phyloP scores from a whole-genome alignment of 2,797 vertebrate species.

The Sphenopsis melanotis region DNA sequence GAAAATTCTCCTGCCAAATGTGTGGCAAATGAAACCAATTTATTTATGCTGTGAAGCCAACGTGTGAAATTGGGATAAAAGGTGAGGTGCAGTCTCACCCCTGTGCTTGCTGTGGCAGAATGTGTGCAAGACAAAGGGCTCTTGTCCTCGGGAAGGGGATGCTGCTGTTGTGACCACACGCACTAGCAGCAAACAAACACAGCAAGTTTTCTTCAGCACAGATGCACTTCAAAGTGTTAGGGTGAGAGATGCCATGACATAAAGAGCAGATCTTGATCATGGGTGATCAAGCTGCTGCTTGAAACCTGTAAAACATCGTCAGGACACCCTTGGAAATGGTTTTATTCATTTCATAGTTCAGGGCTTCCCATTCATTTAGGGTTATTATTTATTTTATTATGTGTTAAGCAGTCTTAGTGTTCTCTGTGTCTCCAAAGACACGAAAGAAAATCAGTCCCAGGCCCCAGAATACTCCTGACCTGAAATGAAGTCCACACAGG shows the following conservation, averaged over 20 bases:
- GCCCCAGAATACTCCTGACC: not conserved
- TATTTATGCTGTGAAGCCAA: slow-evolving; percentile 57
- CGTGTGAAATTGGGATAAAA: slow-evolving; percentile 52
- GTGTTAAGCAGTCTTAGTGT: slow-evolving; percentile 3
- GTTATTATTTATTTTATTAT: slow-evolving; percentile 32
- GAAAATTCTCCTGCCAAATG: slow-evolving; percentile 64
- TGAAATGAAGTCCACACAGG: not conserved
- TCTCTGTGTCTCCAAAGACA: not conserved
- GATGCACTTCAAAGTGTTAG: not conserved
- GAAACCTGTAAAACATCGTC: slow-evolving; percentile 21
- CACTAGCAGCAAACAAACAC: not conserved
- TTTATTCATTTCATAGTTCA: slow-evolving; percentile 4
- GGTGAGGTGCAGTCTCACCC: not conserved
- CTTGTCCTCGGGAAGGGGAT: not conserved
- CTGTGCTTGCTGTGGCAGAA: not conserved
- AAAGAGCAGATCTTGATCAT: not conserved
- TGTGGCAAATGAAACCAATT: slow-evolving; percentile 67
- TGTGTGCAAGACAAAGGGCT: slow-evolving; percentile 16
- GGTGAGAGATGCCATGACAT: not conserved
- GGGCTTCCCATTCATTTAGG: slow-evolving; percentile 6
- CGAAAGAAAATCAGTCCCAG: not conserved
- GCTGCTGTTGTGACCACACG: not conserved
- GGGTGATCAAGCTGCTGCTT: not conserved
- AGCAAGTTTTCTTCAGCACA: not conserved
- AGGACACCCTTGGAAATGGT: slow-evolving; percentile 7